These are phyloP conservation scores for Phortica okadai DNA, from an alignment of 2,888 invertebrate species.

Conservation along the genomic window DNA sequence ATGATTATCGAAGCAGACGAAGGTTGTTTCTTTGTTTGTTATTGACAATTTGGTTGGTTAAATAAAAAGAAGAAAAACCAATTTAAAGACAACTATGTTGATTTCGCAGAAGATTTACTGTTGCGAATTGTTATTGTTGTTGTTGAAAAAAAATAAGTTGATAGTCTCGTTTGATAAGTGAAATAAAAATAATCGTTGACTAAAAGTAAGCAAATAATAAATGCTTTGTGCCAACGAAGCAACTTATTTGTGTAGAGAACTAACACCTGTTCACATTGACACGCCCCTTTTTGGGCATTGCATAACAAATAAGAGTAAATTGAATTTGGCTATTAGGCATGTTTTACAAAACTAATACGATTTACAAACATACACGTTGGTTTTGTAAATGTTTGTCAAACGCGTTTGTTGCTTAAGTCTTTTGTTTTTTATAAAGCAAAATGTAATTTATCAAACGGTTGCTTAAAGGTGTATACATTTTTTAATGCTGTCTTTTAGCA, in stretches of 20 bases:
- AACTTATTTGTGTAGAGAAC: constrained; percentile 26
- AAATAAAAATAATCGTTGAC: too few species aligned
- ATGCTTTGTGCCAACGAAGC: too few species aligned
- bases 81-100: too few species aligned
- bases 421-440: background rate
- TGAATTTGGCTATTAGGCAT: constrained; percentile 2
- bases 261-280: constrained; percentile 41
- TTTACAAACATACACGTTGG: too few species aligned
- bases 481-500: background rate
- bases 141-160: too few species aligned
- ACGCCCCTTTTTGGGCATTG: background rate
- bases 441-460: background rate
- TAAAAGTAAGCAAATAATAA: too few species aligned
- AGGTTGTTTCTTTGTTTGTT: constrained; percentile 32
- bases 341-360: constrained; percentile 38
- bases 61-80: too few species aligned
- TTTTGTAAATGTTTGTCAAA: background rate
- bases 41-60: background rate
- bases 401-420: constrained; percentile 7
- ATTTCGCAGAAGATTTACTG: too few species aligned
- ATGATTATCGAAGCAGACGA: constrained; percentile 66
- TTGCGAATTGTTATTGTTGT: too few species aligned
- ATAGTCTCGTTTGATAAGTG: too few species aligned
- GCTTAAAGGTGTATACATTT: background rate
- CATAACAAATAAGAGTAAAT: constrained; percentile 12